Conservation (phyloP, 2,888 invertebrate genomes). For the Syrphus vitripennis region DNA sequence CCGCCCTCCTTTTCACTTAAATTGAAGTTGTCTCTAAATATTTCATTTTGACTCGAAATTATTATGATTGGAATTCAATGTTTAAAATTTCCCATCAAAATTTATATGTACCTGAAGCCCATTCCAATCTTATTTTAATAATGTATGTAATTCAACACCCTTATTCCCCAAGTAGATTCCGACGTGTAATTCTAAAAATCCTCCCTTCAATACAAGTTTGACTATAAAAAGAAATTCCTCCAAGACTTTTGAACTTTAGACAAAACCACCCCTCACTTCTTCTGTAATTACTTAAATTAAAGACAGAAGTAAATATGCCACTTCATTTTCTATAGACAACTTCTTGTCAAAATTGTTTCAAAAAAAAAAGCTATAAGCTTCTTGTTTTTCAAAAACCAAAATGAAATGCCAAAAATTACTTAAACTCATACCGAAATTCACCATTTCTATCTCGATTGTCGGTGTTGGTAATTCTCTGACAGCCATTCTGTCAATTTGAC, state of each 20-base stretch:
- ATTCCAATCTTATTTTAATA: constrained; percentile 6
- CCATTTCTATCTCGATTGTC: neutral
- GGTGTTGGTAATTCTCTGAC: constrained; percentile 38
- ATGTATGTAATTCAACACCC: constrained; percentile 34
- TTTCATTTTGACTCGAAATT: neutral
- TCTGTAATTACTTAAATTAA: constrained; percentile 40
- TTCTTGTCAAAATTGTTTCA: constrained; percentile 50
- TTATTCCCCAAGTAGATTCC: constrained; percentile 24
- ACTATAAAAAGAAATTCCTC: neutral
- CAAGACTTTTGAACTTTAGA: constrained; percentile 29
- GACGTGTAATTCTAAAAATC: constrained; percentile 28
- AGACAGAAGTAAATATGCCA: neutral
- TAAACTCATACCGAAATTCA: constrained; percentile 14
- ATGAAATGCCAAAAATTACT: constrained; percentile 26
- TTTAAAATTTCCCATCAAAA: neutral
- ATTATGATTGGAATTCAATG: neutral
- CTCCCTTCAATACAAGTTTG: neutral
- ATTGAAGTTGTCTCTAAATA: too few species aligned
- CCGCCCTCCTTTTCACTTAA: too few species aligned
- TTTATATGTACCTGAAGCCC: neutral
- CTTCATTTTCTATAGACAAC: neutral
- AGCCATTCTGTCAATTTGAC: constrained; percentile 56
- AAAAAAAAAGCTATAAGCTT: constrained; percentile 21
- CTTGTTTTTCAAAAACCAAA: neutral
- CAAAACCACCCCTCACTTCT: neutral